Evolutionary conservation across 2,113 vertebrate species (phyloP).

Genomic region (Euleptes europaea): DNA sequence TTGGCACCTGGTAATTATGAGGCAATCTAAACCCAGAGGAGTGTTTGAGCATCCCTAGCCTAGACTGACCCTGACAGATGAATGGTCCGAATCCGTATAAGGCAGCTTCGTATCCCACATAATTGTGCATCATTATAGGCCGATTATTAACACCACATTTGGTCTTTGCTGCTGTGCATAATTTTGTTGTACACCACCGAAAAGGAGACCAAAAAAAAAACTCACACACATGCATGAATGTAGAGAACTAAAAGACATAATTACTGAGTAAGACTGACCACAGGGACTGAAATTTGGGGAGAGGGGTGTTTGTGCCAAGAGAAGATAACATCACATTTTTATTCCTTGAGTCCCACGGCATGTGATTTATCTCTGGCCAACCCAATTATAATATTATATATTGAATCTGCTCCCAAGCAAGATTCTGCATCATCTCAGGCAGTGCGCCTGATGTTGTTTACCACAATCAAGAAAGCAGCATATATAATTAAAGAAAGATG

Average conservation of each 20-base stretch:
- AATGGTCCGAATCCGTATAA: too few relatives aligned
- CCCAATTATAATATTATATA: conserved; percentile 41
- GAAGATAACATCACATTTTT: conserved; percentile 52
- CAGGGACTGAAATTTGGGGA: conserved; percentile 11
- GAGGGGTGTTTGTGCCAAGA: conserved; percentile 5
- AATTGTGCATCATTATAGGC: background rate
- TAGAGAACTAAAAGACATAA: conserved; percentile 37
- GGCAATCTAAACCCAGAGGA: too few relatives aligned
- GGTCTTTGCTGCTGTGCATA: conserved; percentile 10
- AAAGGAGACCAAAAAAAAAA: conserved; percentile 3
- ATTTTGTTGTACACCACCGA: conserved; percentile 36
- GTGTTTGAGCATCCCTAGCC: too few relatives aligned
- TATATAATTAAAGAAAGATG: conserved; percentile 43
- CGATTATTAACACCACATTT: background rate
- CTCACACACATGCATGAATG: conserved; percentile 25
- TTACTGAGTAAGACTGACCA: conserved; percentile 29
- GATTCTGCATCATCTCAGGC: conserved; percentile 18
- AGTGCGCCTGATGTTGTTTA: conserved; percentile 23
- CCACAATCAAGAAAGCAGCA: background rate
- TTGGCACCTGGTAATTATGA: too few relatives aligned
- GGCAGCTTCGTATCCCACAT: too few relatives aligned
- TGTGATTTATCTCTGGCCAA: conserved; percentile 58
- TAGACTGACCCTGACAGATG: too few relatives aligned
- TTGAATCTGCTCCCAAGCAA: conserved; percentile 44
- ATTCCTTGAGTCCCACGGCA: conserved; percentile 38